phyloP scores from a whole-genome alignment of 2,888 invertebrate genomes.

The Pristionchus japonicus region DNA sequence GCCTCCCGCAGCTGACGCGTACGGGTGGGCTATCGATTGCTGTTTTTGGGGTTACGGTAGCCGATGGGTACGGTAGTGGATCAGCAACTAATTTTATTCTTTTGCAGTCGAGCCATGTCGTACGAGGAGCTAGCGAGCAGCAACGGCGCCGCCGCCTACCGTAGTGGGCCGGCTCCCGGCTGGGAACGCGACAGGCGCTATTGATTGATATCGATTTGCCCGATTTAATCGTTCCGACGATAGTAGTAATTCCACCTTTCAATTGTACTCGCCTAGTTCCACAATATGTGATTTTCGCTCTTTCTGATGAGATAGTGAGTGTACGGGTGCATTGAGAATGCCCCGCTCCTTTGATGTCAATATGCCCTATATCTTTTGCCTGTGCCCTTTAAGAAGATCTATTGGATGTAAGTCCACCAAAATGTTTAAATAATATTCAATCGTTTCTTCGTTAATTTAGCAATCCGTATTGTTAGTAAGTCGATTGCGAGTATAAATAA shows the following conservation, averaged over 20 bases:
- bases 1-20: neutral
- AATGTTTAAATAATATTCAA: neutral
- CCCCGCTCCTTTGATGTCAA: neutral
- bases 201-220: neutral
- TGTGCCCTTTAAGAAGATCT: too few species aligned
- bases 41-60: neutral
- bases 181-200: conserved; percentile 34
- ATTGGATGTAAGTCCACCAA: neutral
- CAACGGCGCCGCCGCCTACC: conserved; percentile 22
- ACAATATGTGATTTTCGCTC: neutral
- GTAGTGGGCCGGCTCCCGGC: conserved; percentile 40
- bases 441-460: neutral
- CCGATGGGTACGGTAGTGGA: neutral
- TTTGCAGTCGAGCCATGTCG: conserved; percentile 33
- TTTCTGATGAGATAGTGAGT: neutral
- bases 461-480: neutral
- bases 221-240: neutral
- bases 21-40: conserved; percentile 1
- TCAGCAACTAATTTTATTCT: neutral
- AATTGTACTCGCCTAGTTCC: neutral
- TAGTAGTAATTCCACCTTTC: neutral
- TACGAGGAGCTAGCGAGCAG: conserved; percentile 28
- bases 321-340: neutral
- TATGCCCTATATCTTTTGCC: neutral
- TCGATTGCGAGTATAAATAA: neutral